phyloP scores from a whole-genome alignment of 2,888 invertebrate species.

The Dicroscelio sp. region DNA sequence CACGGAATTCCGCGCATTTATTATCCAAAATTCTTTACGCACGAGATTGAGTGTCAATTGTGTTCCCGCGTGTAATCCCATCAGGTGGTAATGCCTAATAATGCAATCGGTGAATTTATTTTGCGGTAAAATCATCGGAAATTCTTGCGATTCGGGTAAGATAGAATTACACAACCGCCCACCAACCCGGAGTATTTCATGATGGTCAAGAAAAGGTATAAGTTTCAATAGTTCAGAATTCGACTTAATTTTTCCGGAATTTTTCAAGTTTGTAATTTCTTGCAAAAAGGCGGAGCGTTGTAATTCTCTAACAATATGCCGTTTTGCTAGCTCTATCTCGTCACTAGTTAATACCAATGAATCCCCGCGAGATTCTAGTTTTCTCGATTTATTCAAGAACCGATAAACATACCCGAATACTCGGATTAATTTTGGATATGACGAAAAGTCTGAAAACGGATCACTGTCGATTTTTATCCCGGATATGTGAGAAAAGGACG shows the following conservation, averaged over 20 bases:
- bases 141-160: not conserved
- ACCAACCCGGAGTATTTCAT: not conserved
- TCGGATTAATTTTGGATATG: not conserved
- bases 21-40: constrained; percentile 17
- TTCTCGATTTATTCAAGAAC: no score
- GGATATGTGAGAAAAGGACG: not conserved
- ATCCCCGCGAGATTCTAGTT: no score
- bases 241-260: no score
- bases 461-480: not conserved
- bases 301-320: no score
- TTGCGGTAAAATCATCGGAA: not conserved
- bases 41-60: constrained; percentile 14
- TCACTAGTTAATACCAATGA: no score
- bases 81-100: not conserved
- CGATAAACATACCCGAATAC: no score
- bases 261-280: no score
- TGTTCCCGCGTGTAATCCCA: not conserved
- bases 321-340: no score
- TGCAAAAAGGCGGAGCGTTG: no score
- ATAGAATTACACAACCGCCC: not conserved
- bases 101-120: not conserved
- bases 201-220: not conserved
- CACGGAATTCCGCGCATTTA: constrained; percentile 13
- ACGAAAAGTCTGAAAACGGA: not conserved
- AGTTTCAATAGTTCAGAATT: not conserved